Evolutionary conservation across 2,888 invertebrate genomes (phyloP), one percentile per base, ranked within the genome.

Genomic region (Buathra laborator): DNA sequence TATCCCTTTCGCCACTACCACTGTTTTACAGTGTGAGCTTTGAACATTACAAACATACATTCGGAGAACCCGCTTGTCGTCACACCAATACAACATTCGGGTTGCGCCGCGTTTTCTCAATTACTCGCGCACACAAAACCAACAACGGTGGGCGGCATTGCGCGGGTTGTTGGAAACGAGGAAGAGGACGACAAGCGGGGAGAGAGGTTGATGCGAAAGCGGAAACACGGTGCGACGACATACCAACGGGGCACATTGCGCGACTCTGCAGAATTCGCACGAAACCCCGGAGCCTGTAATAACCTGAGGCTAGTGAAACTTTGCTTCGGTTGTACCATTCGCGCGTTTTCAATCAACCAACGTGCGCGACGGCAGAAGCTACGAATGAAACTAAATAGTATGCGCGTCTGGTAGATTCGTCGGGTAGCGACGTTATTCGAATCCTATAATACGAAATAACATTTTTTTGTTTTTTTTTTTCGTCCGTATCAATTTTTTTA

Each of bases 331-430:
- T 51, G 19, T 32, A 51, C 68, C 19, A 10, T 24, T 29, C 53
- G 10, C 53, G 68, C 74, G 24, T 74, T 83, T 83, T 68, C 78
- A 74, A 78, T 78, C 62, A 83, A 53, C 74, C 77, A 37, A n/a
- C 9, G 10, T 66, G 37, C 72, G 79, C 72, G 62, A 62, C 70
- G 46, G 51, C 72, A 51, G 62, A 46, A 24, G 43, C 56, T 74
- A 46, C 75, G 79, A 79, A 75, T 82, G 53, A 72, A 51, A 78
- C 80, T 74, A 83, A 72, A 81, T 70, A 43, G 83, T 59, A 44
- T 29, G 62, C 29, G 44, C 12, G 43, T 43, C 7, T 16, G 14
- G 56, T n/a, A 37, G 12, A 29, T 12, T 0, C 71, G 56, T 19
- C 56, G 10, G 12, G 7, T 24, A 10, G 10, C 5, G 10, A 19